Conservation (phyloP, 2,888 invertebrate species). For the Yponomeuta evonymella region DNA sequence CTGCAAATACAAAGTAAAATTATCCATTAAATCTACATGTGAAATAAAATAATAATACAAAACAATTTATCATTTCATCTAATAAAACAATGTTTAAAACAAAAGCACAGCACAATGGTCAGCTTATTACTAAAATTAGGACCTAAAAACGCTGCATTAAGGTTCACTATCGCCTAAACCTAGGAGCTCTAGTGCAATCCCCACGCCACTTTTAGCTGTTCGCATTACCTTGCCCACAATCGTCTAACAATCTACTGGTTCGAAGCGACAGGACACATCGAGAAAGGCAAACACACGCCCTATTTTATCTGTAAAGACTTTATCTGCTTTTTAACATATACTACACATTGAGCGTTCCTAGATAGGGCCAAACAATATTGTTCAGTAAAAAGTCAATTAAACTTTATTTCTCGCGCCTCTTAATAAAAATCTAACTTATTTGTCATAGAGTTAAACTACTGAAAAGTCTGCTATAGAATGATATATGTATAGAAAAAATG, state of each 20-base stretch:
- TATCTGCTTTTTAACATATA: constrained; percentile 45
- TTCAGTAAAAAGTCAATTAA: constrained; percentile 22
- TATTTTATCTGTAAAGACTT: constrained; percentile 64
- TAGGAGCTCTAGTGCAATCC: constrained; percentile 62
- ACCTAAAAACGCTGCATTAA: constrained; percentile 59
- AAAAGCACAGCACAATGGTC: constrained; percentile 75
- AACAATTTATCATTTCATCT: constrained; percentile 67
- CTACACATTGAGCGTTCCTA: constrained; percentile 72
- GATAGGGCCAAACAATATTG: constrained; percentile 56
- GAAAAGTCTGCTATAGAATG: constrained; percentile 39
- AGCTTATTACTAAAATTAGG: constrained; percentile 69
- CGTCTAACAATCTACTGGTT: constrained; percentile 50
- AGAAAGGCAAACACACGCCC: constrained; percentile 71
- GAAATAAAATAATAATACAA: constrained; percentile 47
- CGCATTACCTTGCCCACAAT: not conserved
- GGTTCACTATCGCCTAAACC: constrained; percentile 58
- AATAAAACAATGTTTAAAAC: constrained; percentile 67
- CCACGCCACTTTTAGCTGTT: constrained; percentile 31
- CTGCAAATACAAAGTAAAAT: constrained; percentile 64
- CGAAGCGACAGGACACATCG: constrained; percentile 57
- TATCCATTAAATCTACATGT: constrained; percentile 41
- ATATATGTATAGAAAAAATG: constrained; percentile 49
- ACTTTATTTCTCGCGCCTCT: constrained; percentile 31
- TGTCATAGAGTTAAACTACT: constrained; percentile 41
- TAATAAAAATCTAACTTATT: constrained; percentile 54